phyloP scores from a whole-genome alignment of 1,140 invertebrate genomes.

The Drosophila erecta region DNA sequence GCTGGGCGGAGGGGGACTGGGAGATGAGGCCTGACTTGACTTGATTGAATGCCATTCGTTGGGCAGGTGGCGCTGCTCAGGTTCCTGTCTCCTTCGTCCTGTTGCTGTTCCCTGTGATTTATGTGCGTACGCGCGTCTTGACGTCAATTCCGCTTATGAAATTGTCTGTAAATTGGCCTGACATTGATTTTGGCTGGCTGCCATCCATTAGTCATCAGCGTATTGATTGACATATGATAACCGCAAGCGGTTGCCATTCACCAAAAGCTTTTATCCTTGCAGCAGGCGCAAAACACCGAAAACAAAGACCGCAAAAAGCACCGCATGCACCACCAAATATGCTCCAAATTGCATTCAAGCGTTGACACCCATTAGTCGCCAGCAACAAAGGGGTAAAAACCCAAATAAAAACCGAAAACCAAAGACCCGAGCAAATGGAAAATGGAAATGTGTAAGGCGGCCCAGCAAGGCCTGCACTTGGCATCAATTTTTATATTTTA shows the following conservation, averaged over 20 bases:
- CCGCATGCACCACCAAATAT: constrained; percentile 60
- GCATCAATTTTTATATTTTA: constrained; percentile 82
- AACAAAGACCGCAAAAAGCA: constrained; percentile 33
- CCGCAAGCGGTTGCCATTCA: constrained; percentile 52
- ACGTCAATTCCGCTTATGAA: constrained; percentile 61
- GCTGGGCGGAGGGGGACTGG: not conserved
- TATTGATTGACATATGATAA: constrained; percentile 78
- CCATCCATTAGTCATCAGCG: constrained; percentile 62
- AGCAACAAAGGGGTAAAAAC: constrained; percentile 27
- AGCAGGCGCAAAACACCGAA: constrained; percentile 26
- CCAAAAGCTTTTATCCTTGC: constrained; percentile 52
- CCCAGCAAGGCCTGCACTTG: constrained; percentile 72
- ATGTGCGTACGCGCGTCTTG: constrained; percentile 44
- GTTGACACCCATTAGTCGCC: constrained; percentile 75
- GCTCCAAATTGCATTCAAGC: constrained; percentile 76
- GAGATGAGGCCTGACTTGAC: not conserved
- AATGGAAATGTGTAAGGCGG: constrained; percentile 56
- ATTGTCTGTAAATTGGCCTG: constrained; percentile 65
- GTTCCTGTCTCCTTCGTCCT: not conserved
- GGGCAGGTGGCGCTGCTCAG: constrained; percentile 33
- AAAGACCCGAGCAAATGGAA: constrained; percentile 32
- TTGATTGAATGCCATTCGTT: constrained; percentile 72
- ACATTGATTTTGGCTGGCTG: constrained; percentile 58
- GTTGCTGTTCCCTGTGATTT: constrained; percentile 41
- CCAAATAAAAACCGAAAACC: not conserved